Percentiles rank a stretch among this genome's conserved stretches.
Evolutionary conservation across 2,797 vertebrate species (phyloP).

Genomic region (Darevskia nairensis): DNA sequence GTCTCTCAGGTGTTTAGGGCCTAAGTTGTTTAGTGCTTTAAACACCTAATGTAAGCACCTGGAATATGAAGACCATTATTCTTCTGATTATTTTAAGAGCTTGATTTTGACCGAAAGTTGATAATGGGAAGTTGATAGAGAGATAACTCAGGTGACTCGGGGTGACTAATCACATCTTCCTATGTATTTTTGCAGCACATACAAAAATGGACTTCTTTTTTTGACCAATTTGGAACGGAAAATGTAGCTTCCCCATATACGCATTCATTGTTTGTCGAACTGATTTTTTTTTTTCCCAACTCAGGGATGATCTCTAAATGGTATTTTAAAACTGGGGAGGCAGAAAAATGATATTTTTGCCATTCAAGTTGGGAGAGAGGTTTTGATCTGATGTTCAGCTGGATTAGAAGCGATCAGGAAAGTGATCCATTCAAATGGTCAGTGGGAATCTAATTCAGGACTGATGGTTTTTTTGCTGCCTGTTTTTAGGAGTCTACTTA

Average conservation of each 20-base stretch:
- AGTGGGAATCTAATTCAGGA: not conserved
- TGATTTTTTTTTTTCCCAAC: not conserved
- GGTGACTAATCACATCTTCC: not conserved
- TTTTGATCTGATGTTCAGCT: not conserved
- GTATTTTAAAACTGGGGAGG: not conserved
- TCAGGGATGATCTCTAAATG: not conserved
- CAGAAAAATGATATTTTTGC: not conserved
- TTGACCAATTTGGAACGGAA: not conserved
- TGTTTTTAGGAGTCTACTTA: not conserved
- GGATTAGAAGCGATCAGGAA: not conserved
- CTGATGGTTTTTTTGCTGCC: not conserved
- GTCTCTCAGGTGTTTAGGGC: too few relatives aligned
- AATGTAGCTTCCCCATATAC: not conserved
- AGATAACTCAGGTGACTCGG: not conserved
- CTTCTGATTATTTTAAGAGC: not conserved
- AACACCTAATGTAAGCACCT: too few relatives aligned
- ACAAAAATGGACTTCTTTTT: not conserved
- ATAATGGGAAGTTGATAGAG: not conserved
- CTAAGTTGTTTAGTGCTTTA: too few relatives aligned
- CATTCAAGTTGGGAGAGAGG: not conserved
- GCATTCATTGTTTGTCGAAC: not conserved
- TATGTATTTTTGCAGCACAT: not conserved
- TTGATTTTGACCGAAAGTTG: not conserved
- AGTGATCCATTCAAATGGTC: not conserved
- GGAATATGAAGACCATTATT: not conserved